These are phyloP conservation scores for Agrochola lota DNA, from an alignment of 2,888 invertebrate species.

Conservation along the genomic window DNA sequence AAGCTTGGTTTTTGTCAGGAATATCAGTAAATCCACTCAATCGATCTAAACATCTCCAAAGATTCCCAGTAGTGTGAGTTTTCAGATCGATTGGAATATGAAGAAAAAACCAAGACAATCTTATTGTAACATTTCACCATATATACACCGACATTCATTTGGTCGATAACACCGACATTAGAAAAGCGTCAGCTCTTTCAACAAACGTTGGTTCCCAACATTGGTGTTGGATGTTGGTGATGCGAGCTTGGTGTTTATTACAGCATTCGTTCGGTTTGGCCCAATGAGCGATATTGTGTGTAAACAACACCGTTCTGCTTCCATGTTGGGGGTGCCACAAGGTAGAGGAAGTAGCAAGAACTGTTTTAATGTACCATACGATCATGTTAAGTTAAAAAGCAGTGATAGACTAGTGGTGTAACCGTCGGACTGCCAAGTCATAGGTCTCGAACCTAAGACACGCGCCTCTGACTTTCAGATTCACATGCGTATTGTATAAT, in stretches of 20 bases:
- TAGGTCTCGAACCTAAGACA: no score
- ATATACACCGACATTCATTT: background rate
- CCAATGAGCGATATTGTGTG: slow-evolving; percentile 87
- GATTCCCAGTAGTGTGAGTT: background rate
- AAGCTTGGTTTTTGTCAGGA: background rate
- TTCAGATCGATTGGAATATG: no score
- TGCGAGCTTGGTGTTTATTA: slow-evolving; percentile 75
- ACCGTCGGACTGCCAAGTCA: no score
- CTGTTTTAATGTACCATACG: background rate
- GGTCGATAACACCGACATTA: slow-evolving; percentile 4
- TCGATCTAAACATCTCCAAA: background rate
- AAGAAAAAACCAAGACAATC: background rate
- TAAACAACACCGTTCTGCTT: slow-evolving; percentile 81
- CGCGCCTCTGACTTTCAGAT: no score
- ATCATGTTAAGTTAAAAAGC: background rate
- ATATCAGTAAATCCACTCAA: background rate
- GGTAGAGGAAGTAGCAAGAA: slow-evolving; percentile 44
- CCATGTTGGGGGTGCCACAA: slow-evolving; percentile 67
- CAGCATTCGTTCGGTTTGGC: slow-evolving; percentile 79
- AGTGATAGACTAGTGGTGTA: no score
- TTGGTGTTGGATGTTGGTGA: slow-evolving; percentile 56
- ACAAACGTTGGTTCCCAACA: slow-evolving; percentile 52
- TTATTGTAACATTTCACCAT: background rate
- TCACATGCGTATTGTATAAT: no score
- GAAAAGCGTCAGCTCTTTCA: slow-evolving; percentile 20